Conservation (phyloP, 92 coral and sea anemone genomes). For the Parazoanthus darwini region DNA sequence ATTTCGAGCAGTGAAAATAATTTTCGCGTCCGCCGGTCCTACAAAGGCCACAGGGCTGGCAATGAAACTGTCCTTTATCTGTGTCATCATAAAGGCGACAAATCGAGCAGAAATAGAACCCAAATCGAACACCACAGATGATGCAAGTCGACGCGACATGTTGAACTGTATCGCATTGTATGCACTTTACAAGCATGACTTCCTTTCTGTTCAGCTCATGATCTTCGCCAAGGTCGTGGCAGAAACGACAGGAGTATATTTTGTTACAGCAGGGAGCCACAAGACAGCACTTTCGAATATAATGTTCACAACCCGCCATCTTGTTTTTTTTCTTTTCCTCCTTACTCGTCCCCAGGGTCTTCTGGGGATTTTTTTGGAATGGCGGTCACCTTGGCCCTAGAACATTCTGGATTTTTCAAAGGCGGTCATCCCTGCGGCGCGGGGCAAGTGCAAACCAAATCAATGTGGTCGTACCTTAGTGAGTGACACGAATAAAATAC, state of each 20-base stretch:
- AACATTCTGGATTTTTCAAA: too few relatives aligned
- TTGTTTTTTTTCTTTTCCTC: background rate
- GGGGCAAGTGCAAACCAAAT: too few relatives aligned
- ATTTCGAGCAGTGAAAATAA: constrained; percentile 75
- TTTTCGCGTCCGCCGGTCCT: constrained; percentile 92
- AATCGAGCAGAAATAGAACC: constrained; percentile 81
- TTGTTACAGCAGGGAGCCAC: constrained; percentile 89
- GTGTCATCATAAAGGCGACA: constrained; percentile 93
- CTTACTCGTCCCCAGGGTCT: too few relatives aligned
- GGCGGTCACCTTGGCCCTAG: too few relatives aligned
- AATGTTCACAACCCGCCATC: constrained; percentile 79
- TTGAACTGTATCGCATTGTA: constrained; percentile 80
- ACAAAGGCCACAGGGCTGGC: constrained; percentile 87
- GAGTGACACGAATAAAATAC: too few relatives aligned
- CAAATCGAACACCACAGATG: constrained; percentile 77
- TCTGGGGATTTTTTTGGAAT: too few relatives aligned
- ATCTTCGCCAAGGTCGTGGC: constrained; percentile 69
- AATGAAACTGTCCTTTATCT: constrained; percentile 95
- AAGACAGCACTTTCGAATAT: constrained; percentile 83
- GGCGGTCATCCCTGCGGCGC: too few relatives aligned
- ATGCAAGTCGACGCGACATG: constrained; percentile 65
- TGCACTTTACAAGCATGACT: constrained; percentile 76
- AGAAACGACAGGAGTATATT: constrained; percentile 83
- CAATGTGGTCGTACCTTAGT: too few relatives aligned
- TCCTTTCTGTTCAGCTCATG: constrained; percentile 84